Base-by-base conservation (phyloP, 1,140 invertebrate species). In the Dinoponera quadriceps region DNA sequence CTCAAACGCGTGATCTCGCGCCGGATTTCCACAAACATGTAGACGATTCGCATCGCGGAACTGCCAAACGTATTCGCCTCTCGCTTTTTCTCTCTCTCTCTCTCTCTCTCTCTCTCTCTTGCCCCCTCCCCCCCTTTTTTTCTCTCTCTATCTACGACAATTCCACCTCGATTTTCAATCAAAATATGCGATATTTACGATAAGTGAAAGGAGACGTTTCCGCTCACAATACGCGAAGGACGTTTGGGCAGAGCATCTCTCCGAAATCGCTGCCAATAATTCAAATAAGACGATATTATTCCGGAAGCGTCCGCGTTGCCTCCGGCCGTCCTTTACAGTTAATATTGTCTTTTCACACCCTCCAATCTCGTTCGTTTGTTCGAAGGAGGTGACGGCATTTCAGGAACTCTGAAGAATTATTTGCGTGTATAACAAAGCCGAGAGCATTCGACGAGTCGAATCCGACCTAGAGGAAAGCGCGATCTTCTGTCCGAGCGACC, bases 331-430 rank as follows among this genome's bases (percentile, higher is more conserved):
- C 48, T 63, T 73, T 74, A 62, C 14, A 13, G 22, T 73, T 82
- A 82, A 60, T 82, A 74, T 82, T 82, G 33, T 82, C n/a, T 72
- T 81, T 73, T 82, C 44, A 27, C 78, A 74, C 44, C 27, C 33
- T 33, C 25, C 7, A 27, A 54, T 49, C 33, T 59, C n/a, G 13
- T 48, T 60, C 11, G 55, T 66, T 55, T 38, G 22, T 72, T 44
- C 44, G 1, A 18, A 20, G 1, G 13, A 57, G 22, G 4, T 4
- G 33, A 33, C 63, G 22, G 3, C n/a, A 20, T 73, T 59, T 49
- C 44, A 27, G 18, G n/a, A 27, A 82, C 22, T 51, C 27, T 22
- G 22, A 62, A 54, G 13, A 49, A 48, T 63, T 82, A 74, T 74
- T 82, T 82, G 78, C 78, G 62, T 62, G 22, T 74, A 51, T 20